A percentile compares a stretch with the other conserved stretches of the same genome.
Evolutionary conservation across 2,888 invertebrate species (phyloP).

Genomic region (Deilephila elpenor): DNA sequence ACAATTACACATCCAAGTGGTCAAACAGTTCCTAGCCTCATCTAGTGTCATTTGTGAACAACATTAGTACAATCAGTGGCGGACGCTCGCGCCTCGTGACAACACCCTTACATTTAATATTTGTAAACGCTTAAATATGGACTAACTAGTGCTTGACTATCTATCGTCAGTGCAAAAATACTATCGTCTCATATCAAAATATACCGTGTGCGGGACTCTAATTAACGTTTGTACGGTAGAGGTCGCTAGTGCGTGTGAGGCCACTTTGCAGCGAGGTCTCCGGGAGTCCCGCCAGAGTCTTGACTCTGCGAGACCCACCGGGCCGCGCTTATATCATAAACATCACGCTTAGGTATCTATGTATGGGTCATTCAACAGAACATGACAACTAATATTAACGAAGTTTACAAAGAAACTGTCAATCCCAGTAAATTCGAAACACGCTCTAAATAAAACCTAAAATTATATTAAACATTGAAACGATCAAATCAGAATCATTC

Average conservation of each 20-base stretch:
- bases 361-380: slow-evolving; percentile 17
- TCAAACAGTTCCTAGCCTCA: slow-evolving; percentile 10
- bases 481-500: slow-evolving; percentile 46
- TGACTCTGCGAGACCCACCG: neutral
- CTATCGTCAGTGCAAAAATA: slow-evolving; percentile 80
- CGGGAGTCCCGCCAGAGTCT: neutral
- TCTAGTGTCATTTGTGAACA: slow-evolving; percentile 19
- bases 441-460: slow-evolving; percentile 30
- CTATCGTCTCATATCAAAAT: slow-evolving; percentile 73
- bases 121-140: slow-evolving; percentile 20
- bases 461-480: slow-evolving; percentile 41
- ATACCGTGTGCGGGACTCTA: slow-evolving; percentile 58
- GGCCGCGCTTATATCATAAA: neutral
- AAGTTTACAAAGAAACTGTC: slow-evolving; percentile 21
- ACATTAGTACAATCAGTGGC: neutral
- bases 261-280: slow-evolving; percentile 47
- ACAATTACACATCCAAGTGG: slow-evolving; percentile 1
- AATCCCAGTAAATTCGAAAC: slow-evolving; percentile 28
- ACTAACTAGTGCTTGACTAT: slow-evolving; percentile 60
- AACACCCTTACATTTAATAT: neutral
- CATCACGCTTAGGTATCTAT: slow-evolving; percentile 19
- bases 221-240: slow-evolving; percentile 74
- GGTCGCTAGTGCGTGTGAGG: slow-evolving; percentile 59
- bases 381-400: neutral
- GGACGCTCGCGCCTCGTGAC: neutral